phyloP scores from a whole-genome alignment of 2,113 vertebrate genomes.

The Pangasianodon hypophthalmus region DNA sequence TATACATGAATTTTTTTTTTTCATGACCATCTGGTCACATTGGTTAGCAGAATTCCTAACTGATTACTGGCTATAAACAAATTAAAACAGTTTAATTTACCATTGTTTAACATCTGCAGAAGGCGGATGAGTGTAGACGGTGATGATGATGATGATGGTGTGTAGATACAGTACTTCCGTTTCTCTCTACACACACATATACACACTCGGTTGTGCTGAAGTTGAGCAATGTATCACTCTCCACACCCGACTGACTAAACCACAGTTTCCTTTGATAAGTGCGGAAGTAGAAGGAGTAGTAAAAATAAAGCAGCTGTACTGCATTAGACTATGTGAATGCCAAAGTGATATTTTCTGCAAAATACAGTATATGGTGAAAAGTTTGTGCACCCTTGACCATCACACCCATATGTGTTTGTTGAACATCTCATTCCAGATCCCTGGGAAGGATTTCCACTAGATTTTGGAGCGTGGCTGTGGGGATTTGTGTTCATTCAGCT shows the following conservation, averaged over 20 bases:
- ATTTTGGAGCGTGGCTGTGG: not conserved
- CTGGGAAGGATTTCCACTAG: not conserved
- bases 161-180: not conserved
- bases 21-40: not conserved
- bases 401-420: not conserved
- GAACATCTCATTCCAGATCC: not conserved
- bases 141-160: not conserved
- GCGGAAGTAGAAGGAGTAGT: not conserved
- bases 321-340: not conserved
- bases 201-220: not conserved
- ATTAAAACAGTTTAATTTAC: not conserved
- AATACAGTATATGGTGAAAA: not conserved
- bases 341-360: not conserved
- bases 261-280: conserved; percentile 34
- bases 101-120: not conserved
- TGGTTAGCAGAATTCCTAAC: not conserved
- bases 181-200: not conserved
- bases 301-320: not conserved
- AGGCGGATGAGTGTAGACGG: not conserved
- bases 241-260: conserved; percentile 30
- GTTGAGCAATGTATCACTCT: not conserved
- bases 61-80: not conserved
- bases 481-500: not conserved
- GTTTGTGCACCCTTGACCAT: not conserved
- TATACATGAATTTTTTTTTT: not conserved